Evolutionary conservation across 2,888 invertebrate species (phyloP).

Genomic region (Chirona hameri): DNA sequence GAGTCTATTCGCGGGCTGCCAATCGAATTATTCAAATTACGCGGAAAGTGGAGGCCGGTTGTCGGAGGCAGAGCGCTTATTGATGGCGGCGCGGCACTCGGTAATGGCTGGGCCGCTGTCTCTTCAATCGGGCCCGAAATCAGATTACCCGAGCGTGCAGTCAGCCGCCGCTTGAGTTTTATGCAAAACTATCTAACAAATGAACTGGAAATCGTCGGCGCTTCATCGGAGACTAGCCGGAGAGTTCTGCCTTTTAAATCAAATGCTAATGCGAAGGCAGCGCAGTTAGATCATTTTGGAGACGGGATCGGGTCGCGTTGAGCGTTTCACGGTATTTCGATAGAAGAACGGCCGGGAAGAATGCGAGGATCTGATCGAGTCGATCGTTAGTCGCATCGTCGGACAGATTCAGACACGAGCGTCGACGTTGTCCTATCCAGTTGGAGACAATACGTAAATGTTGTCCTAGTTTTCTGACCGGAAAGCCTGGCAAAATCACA

Average conservation of each 20-base stretch:
- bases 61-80: neutral
- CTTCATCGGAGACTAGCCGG: neutral
- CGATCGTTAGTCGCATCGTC: no score
- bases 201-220: slow-evolving; percentile 1
- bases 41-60: neutral
- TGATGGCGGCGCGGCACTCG: neutral
- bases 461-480: no score
- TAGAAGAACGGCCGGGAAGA: neutral
- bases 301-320: neutral
- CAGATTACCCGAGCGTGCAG: neutral
- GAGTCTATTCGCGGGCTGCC: neutral
- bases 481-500: no score
- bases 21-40: slow-evolving; percentile 13
- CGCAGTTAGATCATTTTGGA: slow-evolving; percentile 1
- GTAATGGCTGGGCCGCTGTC: neutral
- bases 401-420: no score
- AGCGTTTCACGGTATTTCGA: neutral
- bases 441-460: no score
- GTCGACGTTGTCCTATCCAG: no score
- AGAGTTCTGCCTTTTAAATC: slow-evolving; percentile 5
- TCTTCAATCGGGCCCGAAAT: neutral
- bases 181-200: neutral
- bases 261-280: neutral
- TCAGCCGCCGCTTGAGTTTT: neutral
- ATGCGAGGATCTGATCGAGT: no score